phyloP scores from a whole-genome alignment of 2,113 vertebrate species.

The Protomyctophum bolini region DNA sequence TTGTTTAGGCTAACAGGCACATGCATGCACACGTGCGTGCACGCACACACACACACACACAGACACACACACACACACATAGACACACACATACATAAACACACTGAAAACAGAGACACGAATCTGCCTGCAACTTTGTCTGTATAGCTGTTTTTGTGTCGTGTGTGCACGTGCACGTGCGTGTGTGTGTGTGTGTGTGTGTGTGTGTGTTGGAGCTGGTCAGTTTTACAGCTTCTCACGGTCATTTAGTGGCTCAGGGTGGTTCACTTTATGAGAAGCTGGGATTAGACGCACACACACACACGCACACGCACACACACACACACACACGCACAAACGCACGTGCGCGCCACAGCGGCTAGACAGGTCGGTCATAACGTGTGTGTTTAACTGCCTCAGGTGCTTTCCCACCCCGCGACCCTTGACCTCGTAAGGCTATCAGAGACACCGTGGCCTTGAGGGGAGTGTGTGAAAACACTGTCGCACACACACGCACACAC shows the following conservation, averaged over 20 bases:
- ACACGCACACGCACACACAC: neutral
- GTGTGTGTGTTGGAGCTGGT: slow-evolving; percentile 33
- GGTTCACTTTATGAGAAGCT: slow-evolving; percentile 37
- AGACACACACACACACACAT: too few species aligned
- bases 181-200: slow-evolving; percentile 1
- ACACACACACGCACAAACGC: slow-evolving; percentile 8
- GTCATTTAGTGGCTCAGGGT: too few species aligned
- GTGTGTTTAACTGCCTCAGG: slow-evolving; percentile 62
- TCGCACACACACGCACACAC: neutral
- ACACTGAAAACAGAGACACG: too few species aligned
- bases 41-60: too few species aligned
- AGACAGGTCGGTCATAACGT: slow-evolving; percentile 25
- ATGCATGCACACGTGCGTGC: too few species aligned
- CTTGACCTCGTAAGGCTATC: slow-evolving; percentile 23
- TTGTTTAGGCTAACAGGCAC: too few species aligned
- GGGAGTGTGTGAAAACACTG: slow-evolving; percentile 25
- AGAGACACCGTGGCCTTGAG: slow-evolving; percentile 41
- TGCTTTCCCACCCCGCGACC: slow-evolving; percentile 57
- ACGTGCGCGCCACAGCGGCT: neutral
- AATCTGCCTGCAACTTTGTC: neutral
- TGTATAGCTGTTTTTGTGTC: neutral
- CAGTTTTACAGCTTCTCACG: too few species aligned
- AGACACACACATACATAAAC: too few species aligned
- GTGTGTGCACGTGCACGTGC: neutral
- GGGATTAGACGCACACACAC: slow-evolving; percentile 37